Evolutionary conservation across 2,113 vertebrate genomes (phyloP).

Genomic region (Vicugna pacos): DNA sequence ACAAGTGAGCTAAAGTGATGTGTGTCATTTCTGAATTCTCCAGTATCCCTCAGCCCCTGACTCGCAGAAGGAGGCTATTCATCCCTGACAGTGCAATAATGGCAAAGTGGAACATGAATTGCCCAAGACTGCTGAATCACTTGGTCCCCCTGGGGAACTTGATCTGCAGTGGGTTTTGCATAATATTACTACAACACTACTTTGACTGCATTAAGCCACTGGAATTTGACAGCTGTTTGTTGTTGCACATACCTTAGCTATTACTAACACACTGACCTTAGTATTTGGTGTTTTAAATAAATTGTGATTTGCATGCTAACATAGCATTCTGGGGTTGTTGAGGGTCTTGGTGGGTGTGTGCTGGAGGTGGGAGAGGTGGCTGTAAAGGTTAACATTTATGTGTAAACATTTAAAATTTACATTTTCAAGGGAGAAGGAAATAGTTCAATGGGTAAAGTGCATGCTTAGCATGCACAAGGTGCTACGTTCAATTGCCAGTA

Average conservation of each 20-base stretch:
- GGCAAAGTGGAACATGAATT: background rate
- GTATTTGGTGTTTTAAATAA: conserved; percentile 7
- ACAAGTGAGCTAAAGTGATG: background rate
- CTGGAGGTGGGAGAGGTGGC: background rate
- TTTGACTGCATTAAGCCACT: background rate
- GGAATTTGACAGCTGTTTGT: background rate
- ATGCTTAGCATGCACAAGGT: too few relatives aligned
- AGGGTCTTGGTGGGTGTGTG: background rate
- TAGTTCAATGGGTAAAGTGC: too few relatives aligned
- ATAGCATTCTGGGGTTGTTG: background rate
- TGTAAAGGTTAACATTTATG: background rate
- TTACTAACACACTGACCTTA: background rate
- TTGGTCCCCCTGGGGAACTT: background rate
- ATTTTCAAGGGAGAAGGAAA: background rate
- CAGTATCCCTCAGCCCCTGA: background rate
- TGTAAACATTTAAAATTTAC: background rate
- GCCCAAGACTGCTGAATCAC: background rate
- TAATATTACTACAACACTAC: background rate
- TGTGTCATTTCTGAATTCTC: background rate
- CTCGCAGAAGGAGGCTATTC: background rate
- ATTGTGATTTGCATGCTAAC: background rate
- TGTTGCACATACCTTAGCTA: background rate
- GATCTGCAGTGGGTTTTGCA: background rate
- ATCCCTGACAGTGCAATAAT: background rate
- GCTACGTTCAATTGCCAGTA: too few relatives aligned